phyloP scores from a whole-genome alignment of 2,797 vertebrate species.

The Cyprinella venusta region DNA sequence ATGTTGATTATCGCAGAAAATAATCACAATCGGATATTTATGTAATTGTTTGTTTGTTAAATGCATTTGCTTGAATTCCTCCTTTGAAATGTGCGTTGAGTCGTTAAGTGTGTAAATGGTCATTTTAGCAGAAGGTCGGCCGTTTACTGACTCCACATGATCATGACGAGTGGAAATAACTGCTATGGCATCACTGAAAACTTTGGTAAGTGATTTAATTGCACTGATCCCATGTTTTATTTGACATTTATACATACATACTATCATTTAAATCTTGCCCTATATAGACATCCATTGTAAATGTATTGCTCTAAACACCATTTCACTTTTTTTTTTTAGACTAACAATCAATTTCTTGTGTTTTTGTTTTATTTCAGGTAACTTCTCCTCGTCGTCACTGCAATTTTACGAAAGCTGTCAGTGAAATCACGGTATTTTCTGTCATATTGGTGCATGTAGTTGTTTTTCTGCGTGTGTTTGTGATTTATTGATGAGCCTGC shows the following conservation, averaged over 20 bases:
- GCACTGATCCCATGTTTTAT: background rate
- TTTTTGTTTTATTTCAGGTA: background rate
- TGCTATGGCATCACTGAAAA: background rate
- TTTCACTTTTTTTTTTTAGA: background rate
- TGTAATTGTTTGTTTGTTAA: background rate
- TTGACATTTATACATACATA: too few species aligned
- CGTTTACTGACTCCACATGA: background rate
- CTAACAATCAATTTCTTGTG: background rate
- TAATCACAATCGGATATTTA: background rate
- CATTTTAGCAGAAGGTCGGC: background rate
- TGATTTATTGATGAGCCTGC: conserved; percentile 5
- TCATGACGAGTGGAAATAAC: background rate
- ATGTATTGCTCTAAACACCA: background rate
- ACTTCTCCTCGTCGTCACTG: background rate
- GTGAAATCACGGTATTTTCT: background rate
- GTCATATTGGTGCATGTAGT: background rate
- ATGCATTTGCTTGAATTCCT: background rate
- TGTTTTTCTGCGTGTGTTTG: background rate
- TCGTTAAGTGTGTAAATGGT: background rate
- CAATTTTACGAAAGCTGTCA: background rate
- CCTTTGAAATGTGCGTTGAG: background rate
- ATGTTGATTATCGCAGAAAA: background rate
- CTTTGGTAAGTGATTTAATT: background rate
- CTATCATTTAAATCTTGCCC: background rate
- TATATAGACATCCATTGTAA: background rate